phyloP scores from a whole-genome alignment of 2,113 vertebrate species.

The Candoia aspera region DNA sequence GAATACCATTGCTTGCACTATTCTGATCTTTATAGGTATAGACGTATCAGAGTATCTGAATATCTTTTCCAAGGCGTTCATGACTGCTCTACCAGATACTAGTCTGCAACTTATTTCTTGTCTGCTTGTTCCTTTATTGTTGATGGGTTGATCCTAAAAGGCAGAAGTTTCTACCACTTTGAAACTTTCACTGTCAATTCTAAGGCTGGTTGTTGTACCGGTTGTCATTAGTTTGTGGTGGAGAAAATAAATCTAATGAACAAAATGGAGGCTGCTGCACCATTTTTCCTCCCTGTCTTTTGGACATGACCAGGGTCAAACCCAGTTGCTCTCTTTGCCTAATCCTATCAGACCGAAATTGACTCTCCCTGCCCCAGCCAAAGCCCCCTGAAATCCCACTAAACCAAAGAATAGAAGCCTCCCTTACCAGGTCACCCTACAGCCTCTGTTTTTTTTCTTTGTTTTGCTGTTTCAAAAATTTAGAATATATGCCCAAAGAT shows the following conservation, averaged over 20 bases:
- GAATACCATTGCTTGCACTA: not conserved
- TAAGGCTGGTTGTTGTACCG: not conserved
- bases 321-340: not conserved
- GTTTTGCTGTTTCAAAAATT: not conserved
- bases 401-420: not conserved
- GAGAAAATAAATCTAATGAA: not conserved
- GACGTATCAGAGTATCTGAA: not conserved
- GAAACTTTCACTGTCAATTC: not conserved
- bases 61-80: not conserved
- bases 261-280: not conserved
- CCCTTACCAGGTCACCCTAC: not conserved
- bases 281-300: not conserved
- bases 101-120: not conserved
- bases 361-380: not conserved
- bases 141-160: not conserved
- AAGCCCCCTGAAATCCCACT: not conserved
- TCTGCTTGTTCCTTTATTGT: not conserved
- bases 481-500: not conserved
- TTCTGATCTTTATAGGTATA: not conserved
- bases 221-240: not conserved
- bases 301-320: not conserved
- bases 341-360: not conserved
- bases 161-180: not conserved
- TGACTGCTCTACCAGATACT: not conserved
- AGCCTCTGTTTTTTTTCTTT: not conserved